Evolutionary conservation across 2,113 vertebrate species (phyloP).

Genomic region (Anthoscopus minutus): DNA sequence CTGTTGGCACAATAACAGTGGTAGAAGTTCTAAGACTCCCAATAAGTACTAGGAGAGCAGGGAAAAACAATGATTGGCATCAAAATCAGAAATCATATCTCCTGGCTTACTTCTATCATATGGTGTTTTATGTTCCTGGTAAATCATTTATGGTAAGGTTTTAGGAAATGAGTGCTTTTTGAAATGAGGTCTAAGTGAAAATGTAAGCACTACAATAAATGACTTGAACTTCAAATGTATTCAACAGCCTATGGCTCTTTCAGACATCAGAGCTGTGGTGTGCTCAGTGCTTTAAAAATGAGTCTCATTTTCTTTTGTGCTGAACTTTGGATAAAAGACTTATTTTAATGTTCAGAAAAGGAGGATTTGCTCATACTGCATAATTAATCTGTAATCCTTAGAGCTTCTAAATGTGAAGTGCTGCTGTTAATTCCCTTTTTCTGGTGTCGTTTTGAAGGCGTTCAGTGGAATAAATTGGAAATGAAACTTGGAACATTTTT

Average conservation of each 20-base stretch:
- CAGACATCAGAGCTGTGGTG: neutral
- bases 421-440: neutral
- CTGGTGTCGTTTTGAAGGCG: neutral
- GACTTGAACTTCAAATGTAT: neutral
- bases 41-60: neutral
- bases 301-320: neutral
- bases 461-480: neutral
- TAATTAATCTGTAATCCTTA: neutral
- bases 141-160: neutral
- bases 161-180: neutral
- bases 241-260: neutral
- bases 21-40: neutral
- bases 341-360: slow-evolving; percentile 3
- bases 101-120: neutral
- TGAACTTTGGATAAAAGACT: neutral
- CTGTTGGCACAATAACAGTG: neutral
- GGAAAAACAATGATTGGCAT: neutral
- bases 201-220: neutral
- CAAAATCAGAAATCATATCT: neutral
- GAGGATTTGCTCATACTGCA: neutral
- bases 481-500: neutral
- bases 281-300: neutral
- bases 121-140: neutral
- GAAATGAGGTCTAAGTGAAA: neutral
- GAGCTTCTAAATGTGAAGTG: neutral